Evolutionary conservation across 2,113 vertebrate genomes (phyloP).

Genomic region (Lagenorhynchus albirostris): DNA sequence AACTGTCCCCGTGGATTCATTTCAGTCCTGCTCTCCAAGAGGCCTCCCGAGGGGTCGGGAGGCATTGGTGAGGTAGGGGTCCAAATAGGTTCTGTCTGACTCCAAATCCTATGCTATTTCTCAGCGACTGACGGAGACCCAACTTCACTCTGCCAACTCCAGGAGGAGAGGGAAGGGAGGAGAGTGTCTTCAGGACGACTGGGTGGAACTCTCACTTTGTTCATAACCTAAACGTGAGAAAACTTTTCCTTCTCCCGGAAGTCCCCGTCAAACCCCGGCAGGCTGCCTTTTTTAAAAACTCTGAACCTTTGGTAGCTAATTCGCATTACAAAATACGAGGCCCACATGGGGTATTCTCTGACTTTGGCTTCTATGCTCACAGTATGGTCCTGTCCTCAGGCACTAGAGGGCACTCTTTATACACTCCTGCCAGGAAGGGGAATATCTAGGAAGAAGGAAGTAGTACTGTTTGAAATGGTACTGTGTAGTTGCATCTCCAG

Average conservation of each 20-base stretch:
- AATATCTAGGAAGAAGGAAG: conserved; percentile 48
- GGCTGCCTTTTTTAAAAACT: neutral
- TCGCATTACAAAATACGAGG: neutral
- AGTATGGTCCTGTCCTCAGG: neutral
- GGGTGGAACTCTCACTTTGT: neutral
- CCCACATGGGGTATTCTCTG: rapidly evolving
- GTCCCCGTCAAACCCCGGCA: neutral
- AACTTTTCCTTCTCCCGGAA: neutral
- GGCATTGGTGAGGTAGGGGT: neutral
- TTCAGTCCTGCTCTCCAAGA: neutral
- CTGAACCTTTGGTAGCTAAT: neutral
- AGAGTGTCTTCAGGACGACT: neutral
- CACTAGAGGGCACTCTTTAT: conserved; percentile 8
- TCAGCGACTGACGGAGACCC: neutral
- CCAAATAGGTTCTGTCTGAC: neutral
- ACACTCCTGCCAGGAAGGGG: neutral
- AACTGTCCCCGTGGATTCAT: neutral
- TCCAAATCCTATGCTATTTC: neutral
- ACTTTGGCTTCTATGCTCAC: rapidly evolving
- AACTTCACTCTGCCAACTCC: neutral
- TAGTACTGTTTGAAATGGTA: neutral
- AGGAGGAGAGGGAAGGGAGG: no score
- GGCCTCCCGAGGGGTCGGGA: neutral
- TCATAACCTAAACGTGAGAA: neutral
- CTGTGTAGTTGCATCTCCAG: neutral